Evolutionary conservation across 2,113 vertebrate genomes (phyloP).

Genomic region (Monopterus albus): DNA sequence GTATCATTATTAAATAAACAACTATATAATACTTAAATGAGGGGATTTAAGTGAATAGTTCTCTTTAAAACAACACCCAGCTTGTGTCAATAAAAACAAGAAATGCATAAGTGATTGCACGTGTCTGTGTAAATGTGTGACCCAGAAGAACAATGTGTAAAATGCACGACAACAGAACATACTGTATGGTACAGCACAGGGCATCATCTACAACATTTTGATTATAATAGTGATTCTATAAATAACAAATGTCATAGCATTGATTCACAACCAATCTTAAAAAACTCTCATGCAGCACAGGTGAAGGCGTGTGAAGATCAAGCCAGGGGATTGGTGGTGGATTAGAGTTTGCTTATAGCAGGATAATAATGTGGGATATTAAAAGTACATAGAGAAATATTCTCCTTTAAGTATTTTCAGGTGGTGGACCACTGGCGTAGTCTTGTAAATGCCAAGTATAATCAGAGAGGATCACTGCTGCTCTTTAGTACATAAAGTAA

Average conservation of each 20-base stretch:
- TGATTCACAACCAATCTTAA: constrained; percentile 45
- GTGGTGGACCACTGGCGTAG: constrained; percentile 3
- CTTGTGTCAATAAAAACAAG: constrained; percentile 15
- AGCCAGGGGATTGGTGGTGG: constrained; percentile 50
- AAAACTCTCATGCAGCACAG: constrained; percentile 38
- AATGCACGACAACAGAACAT: constrained; percentile 9
- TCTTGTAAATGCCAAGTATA: constrained; percentile 50
- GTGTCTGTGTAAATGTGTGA: not conserved
- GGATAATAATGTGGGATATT: constrained; percentile 49
- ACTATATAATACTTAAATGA: constrained; percentile 36
- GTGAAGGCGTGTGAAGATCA: constrained; percentile 44
- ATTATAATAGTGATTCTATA: constrained; percentile 41
- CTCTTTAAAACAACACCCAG: constrained; percentile 35
- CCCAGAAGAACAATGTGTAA: not conserved
- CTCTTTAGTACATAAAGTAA: constrained; percentile 28
- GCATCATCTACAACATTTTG: constrained; percentile 15
- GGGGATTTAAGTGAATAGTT: constrained; percentile 20
- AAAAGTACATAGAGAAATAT: constrained; percentile 44
- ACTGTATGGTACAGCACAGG: constrained; percentile 12
- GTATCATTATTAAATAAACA: constrained; percentile 34
- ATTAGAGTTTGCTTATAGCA: constrained; percentile 61
- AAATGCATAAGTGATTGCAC: not conserved
- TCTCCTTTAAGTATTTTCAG: constrained; percentile 46
- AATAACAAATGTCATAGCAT: constrained; percentile 62
- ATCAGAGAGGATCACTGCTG: constrained; percentile 25